Evolutionary conservation across 2,888 invertebrate species (phyloP).

Genomic region (Tachystola acroxantha): DNA sequence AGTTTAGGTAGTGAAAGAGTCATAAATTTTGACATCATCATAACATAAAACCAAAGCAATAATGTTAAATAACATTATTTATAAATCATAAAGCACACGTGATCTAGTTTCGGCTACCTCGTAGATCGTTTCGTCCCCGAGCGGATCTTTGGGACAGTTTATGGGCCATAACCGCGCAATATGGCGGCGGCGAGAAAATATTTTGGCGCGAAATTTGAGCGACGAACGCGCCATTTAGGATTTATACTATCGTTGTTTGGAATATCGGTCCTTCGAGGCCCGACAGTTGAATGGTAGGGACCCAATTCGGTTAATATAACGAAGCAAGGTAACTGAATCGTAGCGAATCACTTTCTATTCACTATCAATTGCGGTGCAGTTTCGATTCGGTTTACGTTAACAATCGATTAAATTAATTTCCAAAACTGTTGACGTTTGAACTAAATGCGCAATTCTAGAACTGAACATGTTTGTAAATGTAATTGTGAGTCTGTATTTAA

Average conservation of each 20-base stretch:
- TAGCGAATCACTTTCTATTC: no score
- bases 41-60: background rate
- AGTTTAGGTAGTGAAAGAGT: no score
- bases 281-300: no score
- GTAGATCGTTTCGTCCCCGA: constrained; percentile 8
- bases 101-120: constrained; percentile 16
- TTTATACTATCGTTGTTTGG: constrained; percentile 20
- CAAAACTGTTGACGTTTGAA: no score
- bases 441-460: no score
- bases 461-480: no score
- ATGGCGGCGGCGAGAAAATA: constrained; percentile 43
- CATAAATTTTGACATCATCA: background rate
- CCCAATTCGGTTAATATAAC: no score
- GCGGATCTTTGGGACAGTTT: constrained; percentile 31
- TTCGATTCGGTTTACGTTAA: no score
- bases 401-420: no score
- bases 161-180: constrained; percentile 50
- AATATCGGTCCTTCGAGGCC: background rate
- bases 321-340: no score
- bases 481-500: no score
- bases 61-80: constrained; percentile 12
- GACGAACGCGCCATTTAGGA: constrained; percentile 21
- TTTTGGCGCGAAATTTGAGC: constrained; percentile 34
- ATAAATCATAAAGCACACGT: constrained; percentile 16
- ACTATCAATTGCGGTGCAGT: no score